Evolutionary conservation across 2,113 vertebrate genomes (phyloP).

Genomic region (Enhydra lutris): DNA sequence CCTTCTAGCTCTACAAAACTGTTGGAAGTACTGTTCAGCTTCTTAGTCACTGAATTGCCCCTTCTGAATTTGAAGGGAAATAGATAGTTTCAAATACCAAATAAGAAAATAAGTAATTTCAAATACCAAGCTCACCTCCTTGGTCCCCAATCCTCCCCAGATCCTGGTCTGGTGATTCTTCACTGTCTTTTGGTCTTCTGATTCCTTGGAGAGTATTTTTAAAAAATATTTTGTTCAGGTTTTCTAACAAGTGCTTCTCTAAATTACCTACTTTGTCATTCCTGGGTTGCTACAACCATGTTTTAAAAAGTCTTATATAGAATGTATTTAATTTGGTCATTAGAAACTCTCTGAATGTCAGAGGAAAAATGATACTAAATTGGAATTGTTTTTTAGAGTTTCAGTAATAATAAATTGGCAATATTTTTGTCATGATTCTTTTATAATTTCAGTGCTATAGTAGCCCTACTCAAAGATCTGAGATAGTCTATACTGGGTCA

Average conservation of each 20-base stretch:
- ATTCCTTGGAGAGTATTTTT: background rate
- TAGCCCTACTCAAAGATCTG: constrained; percentile 31
- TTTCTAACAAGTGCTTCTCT: background rate
- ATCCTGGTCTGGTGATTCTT: background rate
- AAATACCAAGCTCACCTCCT: background rate
- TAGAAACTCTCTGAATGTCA: background rate
- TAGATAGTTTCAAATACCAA: too few relatives aligned
- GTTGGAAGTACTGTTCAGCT: background rate
- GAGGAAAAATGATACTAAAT: constrained; percentile 11
- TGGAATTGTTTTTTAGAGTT: constrained; percentile 6
- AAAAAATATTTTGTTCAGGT: background rate
- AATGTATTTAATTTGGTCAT: background rate
- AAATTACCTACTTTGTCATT: background rate
- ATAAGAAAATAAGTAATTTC: background rate
- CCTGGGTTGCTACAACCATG: background rate
- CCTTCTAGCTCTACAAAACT: background rate
- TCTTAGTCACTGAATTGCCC: background rate
- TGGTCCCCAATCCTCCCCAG: background rate
- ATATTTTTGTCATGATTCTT: background rate
- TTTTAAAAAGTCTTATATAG: background rate
- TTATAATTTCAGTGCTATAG: background rate
- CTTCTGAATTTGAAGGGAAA: background rate
- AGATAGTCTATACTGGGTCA: constrained; percentile 44
- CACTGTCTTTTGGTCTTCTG: background rate
- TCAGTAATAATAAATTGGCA: background rate